Base-by-base conservation (phyloP, 2,113 vertebrate species). In the Aspiorhynchus laticeps region DNA sequence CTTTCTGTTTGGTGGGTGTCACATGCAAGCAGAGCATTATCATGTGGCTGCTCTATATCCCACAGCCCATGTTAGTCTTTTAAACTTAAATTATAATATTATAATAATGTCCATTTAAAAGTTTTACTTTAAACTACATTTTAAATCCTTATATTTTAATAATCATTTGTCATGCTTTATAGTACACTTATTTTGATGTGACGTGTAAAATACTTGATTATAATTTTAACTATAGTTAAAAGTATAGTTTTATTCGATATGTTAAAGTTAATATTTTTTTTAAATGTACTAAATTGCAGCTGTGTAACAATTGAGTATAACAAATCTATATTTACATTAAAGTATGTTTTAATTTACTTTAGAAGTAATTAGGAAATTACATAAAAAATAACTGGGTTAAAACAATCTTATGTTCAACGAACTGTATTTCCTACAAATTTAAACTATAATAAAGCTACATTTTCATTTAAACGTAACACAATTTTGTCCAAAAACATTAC, bases 1-100 rank as follows among this genome's bases (percentile, higher is more conserved):
- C n/a, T 48, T 67, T 82, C 38, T 46, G 51, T 80, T 80, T n/a
- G 24, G 59, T 46, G 38, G 38, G 80, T 65, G 61, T 82, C 38
- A 48, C 41, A 46, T 67, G 56, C 38, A 81, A 43, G 38, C 38
- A 17, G 14, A 7, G 33, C 36, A 80, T 67, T 82, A 67, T 82
- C 26, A 19, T 67, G 24, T 43, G 79, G 36, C 36, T 6, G 7
- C 26, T 81, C 43, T 2, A 80, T 56, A 31, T 80, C 51, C 11
- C 77, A 59, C 51, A 33, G 51, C 36, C 0, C 17, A 33, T 38
- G 51, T 36, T 33, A 61, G 53, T 80, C 51, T n/a, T n/a, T n/a
- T n/a, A n/a, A n/a, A n/a, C n/a, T n/a, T n/a, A n/a, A n/a, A n/a
- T n/a, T n/a, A n/a, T n/a, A n/a, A n/a, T n/a, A n/a, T n/a, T 6